Percentiles rank a stretch among this genome's conserved stretches.
Evolutionary conservation across 2,797 vertebrate species (phyloP).

Genomic region (Gorsachius magnificus): DNA sequence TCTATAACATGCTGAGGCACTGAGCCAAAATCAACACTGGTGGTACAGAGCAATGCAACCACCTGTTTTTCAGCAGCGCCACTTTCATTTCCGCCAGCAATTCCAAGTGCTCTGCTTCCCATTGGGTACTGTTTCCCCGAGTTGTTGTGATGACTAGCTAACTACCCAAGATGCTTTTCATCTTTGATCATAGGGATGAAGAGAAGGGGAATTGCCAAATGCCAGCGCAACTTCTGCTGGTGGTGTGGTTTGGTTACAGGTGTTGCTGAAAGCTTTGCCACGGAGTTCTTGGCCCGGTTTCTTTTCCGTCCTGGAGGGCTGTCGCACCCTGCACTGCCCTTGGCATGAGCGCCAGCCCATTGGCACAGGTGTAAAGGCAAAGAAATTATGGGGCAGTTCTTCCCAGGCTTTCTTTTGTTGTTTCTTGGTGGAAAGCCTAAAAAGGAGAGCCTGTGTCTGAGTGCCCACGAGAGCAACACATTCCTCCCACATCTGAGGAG

Average conservation of each 20-base stretch:
- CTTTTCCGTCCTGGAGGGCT: background rate
- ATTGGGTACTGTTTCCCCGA: background rate
- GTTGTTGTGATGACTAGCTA: background rate
- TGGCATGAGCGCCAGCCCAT: rapidly evolving
- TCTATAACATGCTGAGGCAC: background rate
- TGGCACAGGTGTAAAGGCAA: background rate
- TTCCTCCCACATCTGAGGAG: background rate
- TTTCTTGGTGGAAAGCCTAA: background rate
- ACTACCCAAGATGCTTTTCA: background rate
- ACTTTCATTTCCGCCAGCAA: background rate
- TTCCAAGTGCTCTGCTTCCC: background rate
- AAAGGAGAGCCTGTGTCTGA: background rate
- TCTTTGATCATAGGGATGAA: background rate
- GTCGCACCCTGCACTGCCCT: background rate
- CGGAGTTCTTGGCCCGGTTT: rapidly evolving
- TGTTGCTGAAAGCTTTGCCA: background rate
- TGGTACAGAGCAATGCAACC: background rate
- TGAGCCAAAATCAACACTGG: background rate
- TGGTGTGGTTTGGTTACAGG: background rate
- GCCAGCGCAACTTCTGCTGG: background rate
- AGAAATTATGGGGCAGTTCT: background rate
- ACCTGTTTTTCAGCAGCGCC: background rate
- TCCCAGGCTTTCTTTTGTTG: background rate
- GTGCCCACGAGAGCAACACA: rapidly evolving
- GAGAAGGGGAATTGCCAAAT: background rate